Conservation (phyloP, 2,113 vertebrate genomes). For the Vanacampus margaritifer region DNA sequence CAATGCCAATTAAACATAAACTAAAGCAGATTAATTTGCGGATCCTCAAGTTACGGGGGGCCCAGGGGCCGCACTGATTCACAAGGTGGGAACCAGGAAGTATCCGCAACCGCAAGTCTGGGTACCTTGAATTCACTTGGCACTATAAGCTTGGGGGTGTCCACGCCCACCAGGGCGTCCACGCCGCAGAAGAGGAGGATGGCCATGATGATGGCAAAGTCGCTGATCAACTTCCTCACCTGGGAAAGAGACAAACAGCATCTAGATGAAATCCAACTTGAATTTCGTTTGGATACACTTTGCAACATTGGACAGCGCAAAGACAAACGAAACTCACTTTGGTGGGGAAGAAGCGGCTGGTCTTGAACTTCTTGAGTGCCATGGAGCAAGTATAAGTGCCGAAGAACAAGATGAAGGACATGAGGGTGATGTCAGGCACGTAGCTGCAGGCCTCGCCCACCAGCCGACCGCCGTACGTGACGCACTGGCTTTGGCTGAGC, state of each 20-base stretch:
- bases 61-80: too few relatives aligned
- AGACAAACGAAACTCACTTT: constrained; percentile 72
- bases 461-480: constrained; percentile 75
- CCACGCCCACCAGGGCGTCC: constrained; percentile 91
- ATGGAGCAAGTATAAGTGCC: constrained; percentile 95
- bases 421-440: constrained; percentile 94
- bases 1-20: too few relatives aligned
- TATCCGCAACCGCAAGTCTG: neutral
- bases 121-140: constrained; percentile 96
- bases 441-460: constrained; percentile 79
- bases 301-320: too few relatives aligned
- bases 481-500: constrained; percentile 78
- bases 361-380: constrained; percentile 96
- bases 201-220: constrained; percentile 95
- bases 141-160: constrained; percentile 95
- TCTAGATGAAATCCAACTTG: neutral
- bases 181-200: constrained; percentile 93
- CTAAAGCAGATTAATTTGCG: too few relatives aligned
- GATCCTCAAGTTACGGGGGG: too few relatives aligned
- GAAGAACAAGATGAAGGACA: constrained; percentile 95
- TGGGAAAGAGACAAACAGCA: constrained; percentile 46
- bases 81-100: too few relatives aligned
- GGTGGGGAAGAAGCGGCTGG: constrained; percentile 94
- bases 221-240: constrained; percentile 96
- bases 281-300: too few relatives aligned